These are phyloP conservation scores for Drosophila robusta DNA, from an alignment of 2,888 invertebrate genomes.

Conservation along the genomic window DNA sequence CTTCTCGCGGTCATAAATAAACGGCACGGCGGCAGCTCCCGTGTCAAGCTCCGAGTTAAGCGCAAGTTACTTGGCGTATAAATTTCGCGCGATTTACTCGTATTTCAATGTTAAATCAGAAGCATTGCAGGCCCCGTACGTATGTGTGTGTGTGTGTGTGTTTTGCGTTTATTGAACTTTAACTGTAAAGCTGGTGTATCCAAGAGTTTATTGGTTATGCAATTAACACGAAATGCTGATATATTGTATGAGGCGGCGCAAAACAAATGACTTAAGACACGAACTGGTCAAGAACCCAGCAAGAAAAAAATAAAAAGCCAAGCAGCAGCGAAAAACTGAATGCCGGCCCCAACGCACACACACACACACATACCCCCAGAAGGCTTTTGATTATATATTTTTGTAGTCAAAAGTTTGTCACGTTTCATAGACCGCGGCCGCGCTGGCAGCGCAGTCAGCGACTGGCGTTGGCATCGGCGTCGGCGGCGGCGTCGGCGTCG, in stretches of 20 bases:
- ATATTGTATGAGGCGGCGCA: conserved; percentile 33
- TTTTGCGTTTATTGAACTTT: conserved; percentile 75
- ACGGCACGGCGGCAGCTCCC: conserved; percentile 20
- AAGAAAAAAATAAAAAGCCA: conserved; percentile 10
- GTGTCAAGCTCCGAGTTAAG: conserved; percentile 33
- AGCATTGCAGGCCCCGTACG: conserved; percentile 19
- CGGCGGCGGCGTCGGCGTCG: conserved; percentile 10
- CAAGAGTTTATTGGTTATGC: conserved; percentile 69
- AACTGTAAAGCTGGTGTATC: conserved; percentile 50
- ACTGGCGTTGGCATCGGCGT: conserved; percentile 7
- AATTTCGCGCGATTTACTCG: conserved; percentile 57
- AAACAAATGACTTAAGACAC: conserved; percentile 76
- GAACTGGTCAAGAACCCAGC: conserved; percentile 57
- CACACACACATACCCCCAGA: conserved; percentile 10
- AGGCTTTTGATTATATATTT: conserved; percentile 37
- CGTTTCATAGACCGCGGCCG: conserved; percentile 65
- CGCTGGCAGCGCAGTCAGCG: conserved; percentile 32
- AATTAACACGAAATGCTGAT: conserved; percentile 69
- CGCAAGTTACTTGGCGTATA: conserved; percentile 47
- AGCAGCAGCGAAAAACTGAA: conserved; percentile 34
- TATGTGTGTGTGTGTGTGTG: background rate
- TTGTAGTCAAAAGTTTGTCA: conserved; percentile 64
- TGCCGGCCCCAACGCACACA: conserved; percentile 40
- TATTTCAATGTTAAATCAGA: conserved; percentile 52
- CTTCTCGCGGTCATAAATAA: conserved; percentile 64